Conservation (phyloP, 2,113 vertebrate species). For the Craseonycteris thonglongyai region DNA sequence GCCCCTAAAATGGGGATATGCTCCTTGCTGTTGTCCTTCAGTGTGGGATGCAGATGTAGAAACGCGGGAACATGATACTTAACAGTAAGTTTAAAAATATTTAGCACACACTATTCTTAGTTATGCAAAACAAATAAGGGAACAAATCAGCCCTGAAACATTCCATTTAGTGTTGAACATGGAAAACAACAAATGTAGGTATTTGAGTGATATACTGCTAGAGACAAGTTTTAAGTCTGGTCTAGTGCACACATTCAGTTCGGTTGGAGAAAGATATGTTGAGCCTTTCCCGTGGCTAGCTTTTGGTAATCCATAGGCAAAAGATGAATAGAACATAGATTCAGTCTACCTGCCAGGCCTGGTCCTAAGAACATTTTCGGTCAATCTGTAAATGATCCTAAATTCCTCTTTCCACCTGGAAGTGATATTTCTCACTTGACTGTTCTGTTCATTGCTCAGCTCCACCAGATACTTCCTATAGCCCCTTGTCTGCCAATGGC, state of each 20-base stretch:
- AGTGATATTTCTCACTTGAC: background rate
- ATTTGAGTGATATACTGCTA: background rate
- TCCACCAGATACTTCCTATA: background rate
- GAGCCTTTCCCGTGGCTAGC: background rate
- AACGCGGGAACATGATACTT: conserved; percentile 35
- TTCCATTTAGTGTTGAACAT: conserved; percentile 65
- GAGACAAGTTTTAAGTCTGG: background rate
- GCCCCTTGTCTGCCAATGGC: background rate
- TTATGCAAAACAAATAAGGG: conserved; percentile 67
- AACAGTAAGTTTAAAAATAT: conserved; percentile 66
- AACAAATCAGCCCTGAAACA: conserved; percentile 76
- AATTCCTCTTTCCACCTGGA: background rate
- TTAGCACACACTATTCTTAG: conserved; percentile 66
- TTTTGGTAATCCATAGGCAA: background rate
- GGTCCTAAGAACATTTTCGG: background rate
- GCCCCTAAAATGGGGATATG: conserved; percentile 35
- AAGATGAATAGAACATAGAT: background rate
- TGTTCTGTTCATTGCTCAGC: background rate
- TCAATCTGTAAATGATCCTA: background rate
- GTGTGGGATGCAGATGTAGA: conserved; percentile 39
- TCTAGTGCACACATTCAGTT: background rate
- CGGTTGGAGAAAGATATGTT: background rate
- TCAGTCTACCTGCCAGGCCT: background rate
- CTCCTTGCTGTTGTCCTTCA: background rate
- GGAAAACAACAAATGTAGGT: conserved; percentile 74